Evolutionary conservation across 2,888 invertebrate species (phyloP).

Genomic region (Ophraella communa): DNA sequence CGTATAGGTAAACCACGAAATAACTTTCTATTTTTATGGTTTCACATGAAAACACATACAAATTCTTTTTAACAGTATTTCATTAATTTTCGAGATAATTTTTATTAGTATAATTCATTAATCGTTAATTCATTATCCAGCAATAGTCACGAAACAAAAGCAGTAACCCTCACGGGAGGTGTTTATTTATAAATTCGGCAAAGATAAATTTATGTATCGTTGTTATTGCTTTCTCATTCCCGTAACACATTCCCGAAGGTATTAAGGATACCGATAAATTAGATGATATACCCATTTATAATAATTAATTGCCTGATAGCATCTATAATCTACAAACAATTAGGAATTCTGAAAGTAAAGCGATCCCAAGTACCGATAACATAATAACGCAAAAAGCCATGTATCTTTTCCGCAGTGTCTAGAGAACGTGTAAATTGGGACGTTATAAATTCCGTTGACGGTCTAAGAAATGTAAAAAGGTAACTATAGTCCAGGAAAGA

Average conservation of each 20-base stretch:
- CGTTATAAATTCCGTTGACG: constrained; percentile 28
- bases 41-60: no score
- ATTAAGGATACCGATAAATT: constrained; percentile 15
- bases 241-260: neutral
- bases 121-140: no score
- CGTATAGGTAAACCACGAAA: no score
- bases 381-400: constrained; percentile 23
- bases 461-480: constrained; percentile 18
- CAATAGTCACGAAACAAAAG: neutral
- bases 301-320: constrained; percentile 20
- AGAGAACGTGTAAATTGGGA: constrained; percentile 32
- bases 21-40: no score
- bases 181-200: constrained; percentile 7
- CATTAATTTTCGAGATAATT: no score
- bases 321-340: constrained; percentile 23
- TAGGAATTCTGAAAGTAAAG: constrained; percentile 23
- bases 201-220: neutral
- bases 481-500: constrained; percentile 14
- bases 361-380: constrained; percentile 20
- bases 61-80: no score
- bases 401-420: constrained; percentile 16
- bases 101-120: no score
- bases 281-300: constrained; percentile 15
- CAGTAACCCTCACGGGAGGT: neutral
- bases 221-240: constrained; percentile 1